Base-by-base conservation (phyloP, 2,113 vertebrate species). In the Bettongia penicillata region DNA sequence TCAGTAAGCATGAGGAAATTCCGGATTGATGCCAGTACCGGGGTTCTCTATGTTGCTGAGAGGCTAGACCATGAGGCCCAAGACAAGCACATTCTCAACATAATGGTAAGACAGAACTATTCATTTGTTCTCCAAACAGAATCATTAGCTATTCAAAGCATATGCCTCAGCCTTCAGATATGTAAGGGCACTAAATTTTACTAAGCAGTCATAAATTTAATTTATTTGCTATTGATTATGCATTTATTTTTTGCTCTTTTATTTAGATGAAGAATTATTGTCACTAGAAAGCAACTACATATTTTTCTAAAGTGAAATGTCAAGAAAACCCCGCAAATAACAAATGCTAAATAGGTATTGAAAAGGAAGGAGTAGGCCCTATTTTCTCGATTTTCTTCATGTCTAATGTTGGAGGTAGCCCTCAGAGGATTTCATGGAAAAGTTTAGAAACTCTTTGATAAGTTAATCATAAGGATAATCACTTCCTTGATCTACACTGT, bases 11-110 rank as follows among this genome's bases (percentile, higher is more conserved):
- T 99, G 98, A 99, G 99, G 43, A 99, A 99, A 93, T 99, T 99
- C 98, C 99, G 99, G 91, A 99, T 99, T 52, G 99, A 99, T 95
- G 98, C 99, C 19, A 98, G 97, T 92, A 98, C 99, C 0, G 99
- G 99, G 0, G 98, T 99, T 55, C 98, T 99, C 93, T 99, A 99
- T 92, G 99, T 99, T 0, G 97, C 99, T 0, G 99, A 99, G 95
- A 99, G 99, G 57, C 98, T 99, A 93, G 99, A 99, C 98, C 99
- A 99, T 0, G 99, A 99, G 97, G 99, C 99, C 92, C 99, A 99
- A 92, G 98, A 99, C 93, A 99, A 99, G 96, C 99, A 99, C 97
- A 99, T 99, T 97, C 99, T 99, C 93, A 99, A 99, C 2, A 96
- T 99, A 93, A 99, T 99, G 99, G 99, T 99, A 99, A 98, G 99